phyloP scores from a whole-genome alignment of 2,888 invertebrate species.

The Altica lythri region DNA sequence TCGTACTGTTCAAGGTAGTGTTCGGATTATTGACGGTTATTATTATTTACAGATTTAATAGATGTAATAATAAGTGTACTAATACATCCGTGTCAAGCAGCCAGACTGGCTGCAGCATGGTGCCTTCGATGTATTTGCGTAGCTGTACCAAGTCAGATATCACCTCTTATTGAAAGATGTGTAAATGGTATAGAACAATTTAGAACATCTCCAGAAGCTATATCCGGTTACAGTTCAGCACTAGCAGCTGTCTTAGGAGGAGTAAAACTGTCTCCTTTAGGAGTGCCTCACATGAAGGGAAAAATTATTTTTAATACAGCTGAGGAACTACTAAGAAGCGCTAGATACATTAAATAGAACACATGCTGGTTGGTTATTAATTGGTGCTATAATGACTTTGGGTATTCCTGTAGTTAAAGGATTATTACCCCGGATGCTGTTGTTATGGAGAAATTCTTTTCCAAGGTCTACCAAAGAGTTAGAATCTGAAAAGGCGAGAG shows the following conservation, averaged over 20 bases:
- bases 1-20: no score
- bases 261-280: slow-evolving; percentile 85
- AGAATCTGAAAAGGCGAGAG: slow-evolving; percentile 93
- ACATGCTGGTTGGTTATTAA: slow-evolving; percentile 96
- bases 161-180: slow-evolving; percentile 89
- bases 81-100: slow-evolving; percentile 93
- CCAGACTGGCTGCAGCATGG: slow-evolving; percentile 93
- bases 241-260: slow-evolving; percentile 93
- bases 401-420: slow-evolving; percentile 92
- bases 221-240: slow-evolving; percentile 90
- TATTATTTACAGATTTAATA: slow-evolving; percentile 62
- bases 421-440: slow-evolving; percentile 87
- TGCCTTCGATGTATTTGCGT: slow-evolving; percentile 89
- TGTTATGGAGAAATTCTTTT: slow-evolving; percentile 97
- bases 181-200: slow-evolving; percentile 87
- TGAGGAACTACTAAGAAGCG: slow-evolving; percentile 93
- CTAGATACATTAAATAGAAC: slow-evolving; percentile 95
- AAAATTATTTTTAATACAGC: slow-evolving; percentile 97
- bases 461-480: slow-evolving; percentile 95
- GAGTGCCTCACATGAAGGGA: slow-evolving; percentile 95
- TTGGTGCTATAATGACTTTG: slow-evolving; percentile 95
- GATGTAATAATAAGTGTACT: slow-evolving; percentile 83
- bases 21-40: background rate
- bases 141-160: slow-evolving; percentile 92
- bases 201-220: slow-evolving; percentile 86